Percentiles rank a stretch among this genome's conserved stretches.
These are phyloP conservation scores for Natrix natrix DNA, from an alignment of 2,797 vertebrate genomes.

Conservation along the genomic window DNA sequence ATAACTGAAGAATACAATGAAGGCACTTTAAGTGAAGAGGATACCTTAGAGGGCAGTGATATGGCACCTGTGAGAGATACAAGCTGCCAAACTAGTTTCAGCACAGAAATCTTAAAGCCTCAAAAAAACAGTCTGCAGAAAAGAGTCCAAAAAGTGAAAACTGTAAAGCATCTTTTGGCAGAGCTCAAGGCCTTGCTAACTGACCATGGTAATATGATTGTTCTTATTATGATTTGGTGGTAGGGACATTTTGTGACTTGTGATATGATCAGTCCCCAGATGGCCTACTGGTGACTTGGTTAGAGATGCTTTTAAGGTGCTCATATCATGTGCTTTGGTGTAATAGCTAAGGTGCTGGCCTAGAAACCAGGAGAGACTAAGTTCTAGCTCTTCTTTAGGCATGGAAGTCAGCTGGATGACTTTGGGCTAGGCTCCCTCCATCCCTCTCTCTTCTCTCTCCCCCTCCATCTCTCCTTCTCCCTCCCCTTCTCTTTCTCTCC, in stretches of 20 bases:
- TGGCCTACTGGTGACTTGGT: background rate
- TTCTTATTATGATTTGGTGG: background rate
- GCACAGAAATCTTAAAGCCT: slow-evolving; percentile 56
- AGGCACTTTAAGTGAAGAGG: slow-evolving; percentile 53
- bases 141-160: slow-evolving; percentile 69
- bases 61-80: slow-evolving; percentile 54
- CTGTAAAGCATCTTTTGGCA: slow-evolving; percentile 76
- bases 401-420: background rate
- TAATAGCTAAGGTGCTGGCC: background rate
- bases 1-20: slow-evolving; percentile 52
- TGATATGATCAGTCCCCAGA: background rate
- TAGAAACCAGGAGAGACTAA: background rate
- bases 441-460: background rate
- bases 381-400: background rate
- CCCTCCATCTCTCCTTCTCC: background rate
- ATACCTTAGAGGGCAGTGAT: slow-evolving; percentile 41
- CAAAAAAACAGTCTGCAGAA: slow-evolving; percentile 61
- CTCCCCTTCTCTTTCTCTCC: background rate
- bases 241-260: background rate
- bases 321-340: background rate
- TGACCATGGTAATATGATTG: slow-evolving; percentile 68
- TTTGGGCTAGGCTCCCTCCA: background rate
- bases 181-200: slow-evolving; percentile 78
- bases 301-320: background rate
- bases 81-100: slow-evolving; percentile 54